These are phyloP conservation scores for Limosa lapponica DNA, from an alignment of 2,797 vertebrate species.

Conservation along the genomic window DNA sequence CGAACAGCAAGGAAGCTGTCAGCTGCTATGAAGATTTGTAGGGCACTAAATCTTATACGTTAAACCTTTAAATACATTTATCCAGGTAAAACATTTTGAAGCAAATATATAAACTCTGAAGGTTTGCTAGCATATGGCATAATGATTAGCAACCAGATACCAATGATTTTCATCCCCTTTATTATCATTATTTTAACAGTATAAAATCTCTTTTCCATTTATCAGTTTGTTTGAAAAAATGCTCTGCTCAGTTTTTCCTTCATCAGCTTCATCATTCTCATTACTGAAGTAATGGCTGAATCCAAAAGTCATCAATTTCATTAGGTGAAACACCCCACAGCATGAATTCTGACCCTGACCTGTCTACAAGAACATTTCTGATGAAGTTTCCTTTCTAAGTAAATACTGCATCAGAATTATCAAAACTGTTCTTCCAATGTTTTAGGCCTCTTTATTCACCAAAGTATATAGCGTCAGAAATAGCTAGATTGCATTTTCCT, in stretches of 20 bases:
- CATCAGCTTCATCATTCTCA: background rate
- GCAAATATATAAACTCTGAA: conserved; percentile 41
- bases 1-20: conserved; percentile 58
- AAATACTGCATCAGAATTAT: background rate
- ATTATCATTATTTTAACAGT: conserved; percentile 52
- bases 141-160: conserved; percentile 67
- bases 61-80: conserved; percentile 69
- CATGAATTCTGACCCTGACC: background rate
- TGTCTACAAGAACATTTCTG: background rate
- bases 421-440: background rate
- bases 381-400: background rate
- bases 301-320: background rate
- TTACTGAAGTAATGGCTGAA: background rate
- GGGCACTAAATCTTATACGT: conserved; percentile 63
- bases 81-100: conserved; percentile 68
- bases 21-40: conserved; percentile 69
- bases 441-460: background rate
- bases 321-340: background rate
- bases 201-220: conserved; percentile 44
- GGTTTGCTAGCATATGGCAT: conserved; percentile 64
- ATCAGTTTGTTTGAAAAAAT: conserved; percentile 2
- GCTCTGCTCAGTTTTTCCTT: background rate
- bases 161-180: conserved; percentile 23
- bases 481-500: background rate
- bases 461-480: background rate